Percentiles rank a stretch among this genome's conserved stretches.
These are phyloP conservation scores for Phthorimaea operculella DNA, from an alignment of 1,140 invertebrate species.

Conservation along the genomic window DNA sequence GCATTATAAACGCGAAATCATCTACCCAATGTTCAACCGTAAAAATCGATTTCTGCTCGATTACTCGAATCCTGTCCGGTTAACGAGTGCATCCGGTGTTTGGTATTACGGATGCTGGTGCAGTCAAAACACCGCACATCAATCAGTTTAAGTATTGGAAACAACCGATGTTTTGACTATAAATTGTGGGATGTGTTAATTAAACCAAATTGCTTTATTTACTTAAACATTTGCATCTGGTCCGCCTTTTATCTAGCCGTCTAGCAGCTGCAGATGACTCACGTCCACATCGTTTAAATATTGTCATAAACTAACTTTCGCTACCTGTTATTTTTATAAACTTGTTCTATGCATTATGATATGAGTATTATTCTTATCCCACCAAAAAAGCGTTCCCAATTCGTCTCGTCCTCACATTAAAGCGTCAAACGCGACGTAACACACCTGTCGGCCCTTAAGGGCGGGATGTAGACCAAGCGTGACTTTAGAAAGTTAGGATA, in stretches of 20 bases:
- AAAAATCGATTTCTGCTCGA: not conserved
- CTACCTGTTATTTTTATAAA: not conserved
- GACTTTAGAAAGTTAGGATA: constrained; percentile 44
- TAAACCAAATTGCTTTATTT: too few species aligned
- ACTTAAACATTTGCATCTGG: too few species aligned
- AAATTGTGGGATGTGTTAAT: too few species aligned
- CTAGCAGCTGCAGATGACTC: too few species aligned
- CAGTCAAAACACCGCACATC: too few species aligned
- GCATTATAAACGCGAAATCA: not conserved
- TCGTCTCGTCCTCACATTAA: not conserved
- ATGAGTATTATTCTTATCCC: not conserved
- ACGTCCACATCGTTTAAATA: too few species aligned
- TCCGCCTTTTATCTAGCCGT: too few species aligned
- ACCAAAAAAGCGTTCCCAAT: not conserved
- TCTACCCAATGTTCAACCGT: not conserved
- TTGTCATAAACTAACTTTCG: too few species aligned
- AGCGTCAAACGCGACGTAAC: not conserved
- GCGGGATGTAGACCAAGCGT: constrained; percentile 26
- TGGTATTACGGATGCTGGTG: too few species aligned
- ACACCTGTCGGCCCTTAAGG: constrained; percentile 11
- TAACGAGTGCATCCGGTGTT: not conserved
- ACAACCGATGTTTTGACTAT: too few species aligned
- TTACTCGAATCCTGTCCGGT: not conserved
- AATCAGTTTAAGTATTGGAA: too few species aligned
- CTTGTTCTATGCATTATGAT: not conserved